Conservation (phyloP, 2,888 invertebrate genomes). For the Coenonympha arcania region DNA sequence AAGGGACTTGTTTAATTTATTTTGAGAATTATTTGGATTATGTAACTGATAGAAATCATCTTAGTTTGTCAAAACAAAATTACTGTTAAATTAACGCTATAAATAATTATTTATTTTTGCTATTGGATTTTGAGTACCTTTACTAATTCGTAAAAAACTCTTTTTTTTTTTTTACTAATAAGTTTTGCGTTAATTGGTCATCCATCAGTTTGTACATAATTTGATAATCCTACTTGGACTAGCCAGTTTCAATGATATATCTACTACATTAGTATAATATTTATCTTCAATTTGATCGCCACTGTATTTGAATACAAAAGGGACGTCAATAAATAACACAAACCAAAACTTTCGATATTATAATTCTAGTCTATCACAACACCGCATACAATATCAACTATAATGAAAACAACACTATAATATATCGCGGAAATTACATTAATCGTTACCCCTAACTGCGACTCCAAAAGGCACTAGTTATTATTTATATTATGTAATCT, state of each 20-base stretch:
- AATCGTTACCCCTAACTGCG: conserved; percentile 38
- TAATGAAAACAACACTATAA: conserved; percentile 17
- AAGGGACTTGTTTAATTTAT: neutral
- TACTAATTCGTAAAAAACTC: too few species aligned
- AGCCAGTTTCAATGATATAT: too few species aligned
- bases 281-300: neutral
- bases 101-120: too few species aligned
- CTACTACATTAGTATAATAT: neutral
- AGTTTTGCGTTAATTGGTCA: too few species aligned
- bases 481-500: conserved; percentile 42
- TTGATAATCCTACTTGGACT: too few species aligned
- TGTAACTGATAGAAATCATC: too few species aligned
- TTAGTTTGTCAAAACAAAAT: too few species aligned
- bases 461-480: conserved; percentile 60
- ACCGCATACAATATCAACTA: conserved; percentile 30
- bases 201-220: too few species aligned
- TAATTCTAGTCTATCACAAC: conserved; percentile 36
- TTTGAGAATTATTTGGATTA: neutral
- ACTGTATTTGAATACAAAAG: neutral
- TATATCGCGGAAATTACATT: conserved; percentile 17
- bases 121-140: too few species aligned
- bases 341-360: conserved; percentile 3
- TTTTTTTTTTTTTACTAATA: too few species aligned
- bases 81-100: too few species aligned
- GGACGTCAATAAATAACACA: neutral